Base-by-base conservation (phyloP, 2,113 vertebrate genomes). In the Centrocercus urophasianus region DNA sequence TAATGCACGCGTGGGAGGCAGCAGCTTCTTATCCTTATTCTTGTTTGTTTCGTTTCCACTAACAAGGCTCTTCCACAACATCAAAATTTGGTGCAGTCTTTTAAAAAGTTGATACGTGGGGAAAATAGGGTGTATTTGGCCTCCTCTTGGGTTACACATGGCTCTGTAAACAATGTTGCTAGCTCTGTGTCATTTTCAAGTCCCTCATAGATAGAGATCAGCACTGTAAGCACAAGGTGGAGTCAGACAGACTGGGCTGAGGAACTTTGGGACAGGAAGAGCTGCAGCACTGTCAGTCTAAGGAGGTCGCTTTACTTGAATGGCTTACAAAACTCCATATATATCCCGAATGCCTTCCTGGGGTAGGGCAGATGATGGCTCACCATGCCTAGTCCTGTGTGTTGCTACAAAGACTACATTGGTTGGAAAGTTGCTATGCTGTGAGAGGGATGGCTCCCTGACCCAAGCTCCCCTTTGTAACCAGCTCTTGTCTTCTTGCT, bases 191-290 rank as follows among this genome's bases (percentile, higher is more conserved):
- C 16, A 17, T 57, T 73, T 85, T 74, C 13, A 27, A 6, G 15
- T 60, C 16, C 18, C 57, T 82, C 11, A 8, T 19, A 30, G 38
- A 13, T 36, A 0, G 1, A 83, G 87, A 48, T 10, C 34, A 43
- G 20, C 27, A 28, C 2, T 11, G 8, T 36, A 38, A 52, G 14
- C 38, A 77, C 56, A 76, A 52, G 2, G 19, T 66, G 34, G 34
- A 87, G 64, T 30, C 1, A 1, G 6, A 47, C 17, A 16, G 5
- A 27, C 45, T 59, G 78, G 70, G 48, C 16, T 0, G 0, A 54
- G 5, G 11, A 90, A 28, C 21, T 88, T 77, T 60, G 38, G 0
- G 0, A 76, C 7, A 61, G 11, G 16, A 0, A 3, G 38, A 90
- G 11, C 30, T 82, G 43, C 48, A 78, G 40, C 1, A 8, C 47